Conservation (phyloP, 2,888 invertebrate genomes). For the Myopa tessellatipennis region DNA sequence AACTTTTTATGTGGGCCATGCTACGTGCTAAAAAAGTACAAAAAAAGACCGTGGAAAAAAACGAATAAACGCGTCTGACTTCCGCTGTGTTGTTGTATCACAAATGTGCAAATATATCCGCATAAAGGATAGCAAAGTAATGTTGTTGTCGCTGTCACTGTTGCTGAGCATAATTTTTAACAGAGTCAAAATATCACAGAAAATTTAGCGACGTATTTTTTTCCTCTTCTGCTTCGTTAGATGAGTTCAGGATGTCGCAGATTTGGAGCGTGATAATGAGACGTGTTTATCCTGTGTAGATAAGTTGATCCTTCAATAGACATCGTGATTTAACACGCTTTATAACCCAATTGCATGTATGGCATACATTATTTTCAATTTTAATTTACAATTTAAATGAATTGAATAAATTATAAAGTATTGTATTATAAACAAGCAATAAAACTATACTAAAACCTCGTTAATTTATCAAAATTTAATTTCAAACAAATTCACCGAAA, state of each 20-base stretch:
- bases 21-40: not conserved
- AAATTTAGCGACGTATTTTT: not conserved
- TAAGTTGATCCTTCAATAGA: not conserved
- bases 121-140: slow-evolving; percentile 31
- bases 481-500: too few relatives aligned
- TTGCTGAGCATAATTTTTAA: not conserved
- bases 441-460: too few relatives aligned
- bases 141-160: not conserved
- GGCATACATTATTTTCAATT: too few relatives aligned
- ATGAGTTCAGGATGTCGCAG: not conserved
- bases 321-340: too few relatives aligned
- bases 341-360: too few relatives aligned
- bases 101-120: slow-evolving; percentile 9
- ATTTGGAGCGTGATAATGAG: not conserved
- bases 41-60: not conserved
- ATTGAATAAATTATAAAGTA: too few relatives aligned
- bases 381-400: too few relatives aligned
- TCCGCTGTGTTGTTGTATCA: not conserved
- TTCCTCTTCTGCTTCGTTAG: not conserved
- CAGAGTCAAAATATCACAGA: too few relatives aligned
- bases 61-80: not conserved
- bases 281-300: not conserved
- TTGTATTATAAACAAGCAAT: too few relatives aligned
- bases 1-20: slow-evolving; percentile 3
- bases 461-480: too few relatives aligned